Evolutionary conservation across 2,797 vertebrate genomes (phyloP), one percentile per base, ranked within the genome.

Genomic region (Rhynchonycteris naso): DNA sequence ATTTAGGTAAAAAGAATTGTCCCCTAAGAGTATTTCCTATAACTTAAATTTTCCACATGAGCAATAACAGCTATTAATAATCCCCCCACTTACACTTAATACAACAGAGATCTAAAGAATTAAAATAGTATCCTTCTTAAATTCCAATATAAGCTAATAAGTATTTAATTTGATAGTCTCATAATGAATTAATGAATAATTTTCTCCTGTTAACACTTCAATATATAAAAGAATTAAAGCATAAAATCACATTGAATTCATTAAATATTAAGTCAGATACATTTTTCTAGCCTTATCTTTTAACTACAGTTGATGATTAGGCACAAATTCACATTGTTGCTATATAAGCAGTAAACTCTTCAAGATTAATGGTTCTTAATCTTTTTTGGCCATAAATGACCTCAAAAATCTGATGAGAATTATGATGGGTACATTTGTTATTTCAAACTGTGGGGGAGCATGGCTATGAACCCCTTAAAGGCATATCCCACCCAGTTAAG

Each of bases 171-270:
- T 90, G 47, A 52, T 72, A 91, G 61, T 74, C 35, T 88, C 10
- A 30, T 38, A 76, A 74, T 56, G 19, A 84, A 87, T 38, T 76
- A 93, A 88, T 78, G 52, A 66, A 92, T 88, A 71, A 63, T 50
- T 88, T 94, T 82, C n/a, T 75, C 71, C 84, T 94, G 58, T 35
- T 78, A 85, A 74, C 47, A 88, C 88, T 94, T 95, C 66, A 85
- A 84, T 59, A 47, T 85, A 35, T 74, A 88, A 88, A 96, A 72
- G 61, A 8, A 95, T 72, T 68, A 87, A 83, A 75, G 61, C 18
- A 66, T 54, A 84, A 92, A 87, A 87, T 10, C 86, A 26, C 24
- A 90, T 59, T 81, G 66, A 66, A 47, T 92, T 80, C 13, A 22
- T 78, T 84, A 88, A 95, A 78, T 21, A 83, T 88, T 94, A 89